Evolutionary conservation across 2,888 invertebrate species (phyloP).

Genomic region (Hyppa rectilinea): DNA sequence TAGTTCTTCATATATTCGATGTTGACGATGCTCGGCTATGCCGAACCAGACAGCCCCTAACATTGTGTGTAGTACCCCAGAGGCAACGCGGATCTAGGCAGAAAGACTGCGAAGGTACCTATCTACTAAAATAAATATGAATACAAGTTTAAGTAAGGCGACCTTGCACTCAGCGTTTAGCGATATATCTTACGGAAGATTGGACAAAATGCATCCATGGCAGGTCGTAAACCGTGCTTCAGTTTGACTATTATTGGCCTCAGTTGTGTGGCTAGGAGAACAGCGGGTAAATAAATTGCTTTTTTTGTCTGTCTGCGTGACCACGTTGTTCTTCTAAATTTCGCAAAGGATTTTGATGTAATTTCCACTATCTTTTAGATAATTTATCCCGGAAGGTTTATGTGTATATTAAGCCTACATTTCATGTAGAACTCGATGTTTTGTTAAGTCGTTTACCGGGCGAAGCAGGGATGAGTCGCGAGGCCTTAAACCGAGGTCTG

Average conservation of each 20-base stretch:
- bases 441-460: not conserved
- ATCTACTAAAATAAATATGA: not conserved
- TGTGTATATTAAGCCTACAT: not conserved
- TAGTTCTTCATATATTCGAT: too few species aligned
- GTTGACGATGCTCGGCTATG: not conserved
- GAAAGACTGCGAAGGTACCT: not conserved
- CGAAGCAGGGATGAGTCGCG: not conserved
- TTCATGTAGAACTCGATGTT: not conserved
- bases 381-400: not conserved
- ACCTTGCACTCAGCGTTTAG: not conserved
- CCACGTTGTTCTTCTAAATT: not conserved
- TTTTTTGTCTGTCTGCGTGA: too few species aligned
- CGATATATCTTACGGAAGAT: slow-evolving; percentile 8
- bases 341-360: not conserved
- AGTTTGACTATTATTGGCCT: slow-evolving; percentile 23
- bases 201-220: slow-evolving; percentile 22
- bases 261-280: slow-evolving; percentile 25
- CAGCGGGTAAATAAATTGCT: not conserved
- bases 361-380: not conserved
- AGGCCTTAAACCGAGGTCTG: too few species aligned
- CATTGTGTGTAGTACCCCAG: too few species aligned
- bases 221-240: slow-evolving; percentile 35
- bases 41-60: not conserved
- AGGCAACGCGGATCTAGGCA: not conserved
- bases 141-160: not conserved